Percentiles rank a stretch among this genome's conserved stretches.
phyloP scores from a whole-genome alignment of 2,888 invertebrate genomes.

The Philonicus albiceps region DNA sequence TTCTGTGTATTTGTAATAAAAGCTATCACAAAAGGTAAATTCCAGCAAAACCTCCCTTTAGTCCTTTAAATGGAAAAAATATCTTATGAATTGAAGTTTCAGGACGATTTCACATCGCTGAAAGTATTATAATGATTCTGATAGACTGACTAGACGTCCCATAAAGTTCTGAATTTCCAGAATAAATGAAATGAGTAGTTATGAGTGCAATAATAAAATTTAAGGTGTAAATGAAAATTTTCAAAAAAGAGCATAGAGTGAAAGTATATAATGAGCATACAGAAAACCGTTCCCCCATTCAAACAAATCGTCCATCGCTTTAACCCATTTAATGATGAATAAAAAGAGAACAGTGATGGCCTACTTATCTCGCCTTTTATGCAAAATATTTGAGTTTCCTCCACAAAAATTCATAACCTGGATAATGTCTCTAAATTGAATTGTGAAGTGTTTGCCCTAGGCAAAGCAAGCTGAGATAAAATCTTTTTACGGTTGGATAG shows the following conservation, averaged over 20 bases:
- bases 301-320: not conserved
- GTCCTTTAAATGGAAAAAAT: too few species aligned
- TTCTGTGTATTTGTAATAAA: too few species aligned
- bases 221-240: not conserved
- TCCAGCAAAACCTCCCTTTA: too few species aligned
- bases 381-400: conserved; percentile 10
- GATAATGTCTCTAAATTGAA: conserved; percentile 27
- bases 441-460: conserved; percentile 35
- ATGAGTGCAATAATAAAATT: not conserved
- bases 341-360: not conserved
- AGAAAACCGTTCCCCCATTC: not conserved
- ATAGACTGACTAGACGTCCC: too few species aligned
- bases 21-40: too few species aligned
- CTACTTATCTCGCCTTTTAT: conserved; percentile 8
- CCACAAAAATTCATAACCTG: conserved; percentile 29
- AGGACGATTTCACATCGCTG: too few species aligned
- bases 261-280: not conserved
- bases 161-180: not conserved
- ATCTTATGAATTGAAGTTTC: too few species aligned
- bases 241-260: not conserved
- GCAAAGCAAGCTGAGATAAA: not conserved
- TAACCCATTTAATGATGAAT: not conserved
- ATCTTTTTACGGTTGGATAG: not conserved
- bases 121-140: too few species aligned
- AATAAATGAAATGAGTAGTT: not conserved